Base-by-base conservation (phyloP, 2,113 vertebrate species). In the Scartelaos histophorus region DNA sequence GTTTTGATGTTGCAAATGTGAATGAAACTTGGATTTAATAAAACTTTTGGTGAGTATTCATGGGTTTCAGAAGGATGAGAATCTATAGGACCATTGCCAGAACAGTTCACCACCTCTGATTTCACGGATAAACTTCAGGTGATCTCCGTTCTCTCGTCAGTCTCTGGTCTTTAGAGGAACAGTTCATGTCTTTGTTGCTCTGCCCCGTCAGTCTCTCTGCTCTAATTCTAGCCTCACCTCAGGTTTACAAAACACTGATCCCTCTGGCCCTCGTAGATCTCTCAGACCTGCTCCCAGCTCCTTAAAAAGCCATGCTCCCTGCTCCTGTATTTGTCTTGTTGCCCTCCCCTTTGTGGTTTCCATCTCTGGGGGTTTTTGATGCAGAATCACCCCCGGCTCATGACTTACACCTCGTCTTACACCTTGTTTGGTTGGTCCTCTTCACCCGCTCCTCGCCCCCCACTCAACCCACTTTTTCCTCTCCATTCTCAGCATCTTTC, bases 261-360 rank as follows among this genome's bases (percentile, higher is more conserved):
- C 68, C 70, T 19, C 76, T 82, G 82, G 70, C 85, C 78, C 75
- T 86, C 75, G 54, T 15, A 72, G 78, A 81, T 78, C 82, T 80
- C 76, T 72, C 38, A 74, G 80, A 68, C 76, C 65, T 70, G 17
- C 75, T 66, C 75, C 65, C 65, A 87, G 68, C 76, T 75, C 91
- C 92, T 91, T 93, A 93, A 90, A 91, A 91, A 91, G 90, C 77
- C 71, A 84, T 90, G 78, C 81, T 81, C 67, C 68, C 84, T 46
- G 70, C n/a, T 85, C 75, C 68, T 85, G 53, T 86, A 79, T 85
- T 89, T 85, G 86, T 75, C 70, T 60, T 83, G 71, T 25, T 67
- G 38, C 67, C 81, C 86, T 76, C 85, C 84, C 81, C 87, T 85
- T 76, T 69, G 73, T 34, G 34, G 69, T 88, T 90, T 91, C 92